phyloP scores from a whole-genome alignment of 2,888 invertebrate genomes.

The Notodonta dromedarius region DNA sequence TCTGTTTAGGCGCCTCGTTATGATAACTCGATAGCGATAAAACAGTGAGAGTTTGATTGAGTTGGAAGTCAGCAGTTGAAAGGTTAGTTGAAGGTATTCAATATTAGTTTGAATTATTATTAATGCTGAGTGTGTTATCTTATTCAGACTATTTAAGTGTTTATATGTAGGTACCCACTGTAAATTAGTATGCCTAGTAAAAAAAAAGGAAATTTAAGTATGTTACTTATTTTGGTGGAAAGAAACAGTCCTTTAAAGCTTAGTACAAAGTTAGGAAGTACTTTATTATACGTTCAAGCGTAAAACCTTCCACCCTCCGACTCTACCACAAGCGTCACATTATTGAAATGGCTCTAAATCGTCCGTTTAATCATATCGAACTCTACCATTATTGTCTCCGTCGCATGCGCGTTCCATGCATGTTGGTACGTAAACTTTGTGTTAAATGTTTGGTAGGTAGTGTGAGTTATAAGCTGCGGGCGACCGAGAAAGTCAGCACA shows the following conservation, averaged over 20 bases:
- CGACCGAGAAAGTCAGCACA: too few species aligned
- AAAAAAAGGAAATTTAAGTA: too few species aligned
- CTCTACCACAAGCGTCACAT: conserved; percentile 36
- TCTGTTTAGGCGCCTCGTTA: conserved; percentile 25
- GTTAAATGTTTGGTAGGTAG: conserved; percentile 18
- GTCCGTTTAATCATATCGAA: conserved; percentile 66
- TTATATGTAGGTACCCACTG: too few species aligned
- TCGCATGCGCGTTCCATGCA: conserved; percentile 44
- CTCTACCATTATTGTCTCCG: conserved; percentile 53
- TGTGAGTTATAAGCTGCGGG: conserved; percentile 12
- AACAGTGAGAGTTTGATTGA: conserved; percentile 28
- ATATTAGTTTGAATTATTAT: background rate
- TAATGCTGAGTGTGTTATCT: too few species aligned
- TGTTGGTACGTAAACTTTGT: conserved; percentile 40
- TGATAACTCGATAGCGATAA: conserved; percentile 31
- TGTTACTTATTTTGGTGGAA: too few species aligned
- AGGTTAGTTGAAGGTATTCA: background rate
- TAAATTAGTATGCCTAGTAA: too few species aligned
- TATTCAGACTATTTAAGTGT: too few species aligned
- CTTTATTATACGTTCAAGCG: background rate
- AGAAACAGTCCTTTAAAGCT: too few species aligned
- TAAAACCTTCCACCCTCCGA: background rate
- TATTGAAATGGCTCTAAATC: conserved; percentile 58
- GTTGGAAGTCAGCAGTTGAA: conserved; percentile 19
- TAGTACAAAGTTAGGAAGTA: too few species aligned